Conservation (phyloP, 2,888 invertebrate genomes). For the Bimastos eiseni region DNA sequence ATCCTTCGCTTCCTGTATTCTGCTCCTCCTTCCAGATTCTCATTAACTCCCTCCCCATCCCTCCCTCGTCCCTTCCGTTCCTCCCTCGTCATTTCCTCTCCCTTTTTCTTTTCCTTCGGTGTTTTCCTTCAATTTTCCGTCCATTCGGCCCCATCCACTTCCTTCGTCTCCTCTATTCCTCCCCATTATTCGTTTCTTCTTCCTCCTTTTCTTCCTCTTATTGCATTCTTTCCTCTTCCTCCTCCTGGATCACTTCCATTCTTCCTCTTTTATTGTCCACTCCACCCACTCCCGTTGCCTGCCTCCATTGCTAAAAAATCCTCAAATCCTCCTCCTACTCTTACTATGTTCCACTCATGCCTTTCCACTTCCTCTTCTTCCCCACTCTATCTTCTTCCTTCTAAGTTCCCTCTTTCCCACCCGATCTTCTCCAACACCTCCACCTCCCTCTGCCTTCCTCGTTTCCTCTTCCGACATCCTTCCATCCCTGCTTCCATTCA, state of each 20-base stretch:
- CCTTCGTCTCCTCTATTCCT: constrained; percentile 19
- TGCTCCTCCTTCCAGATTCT: background rate
- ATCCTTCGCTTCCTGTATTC: background rate
- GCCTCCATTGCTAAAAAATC: too few species aligned
- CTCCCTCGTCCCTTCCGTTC: background rate
- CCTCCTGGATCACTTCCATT: too few species aligned
- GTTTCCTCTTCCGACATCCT: background rate
- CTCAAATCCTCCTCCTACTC: too few species aligned
- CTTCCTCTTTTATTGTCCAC: background rate
- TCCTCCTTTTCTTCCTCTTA: too few species aligned
- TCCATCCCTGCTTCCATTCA: background rate
- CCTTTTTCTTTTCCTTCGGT: background rate
- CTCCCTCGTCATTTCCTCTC: background rate
- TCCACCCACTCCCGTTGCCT: background rate
- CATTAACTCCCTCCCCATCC: background rate
- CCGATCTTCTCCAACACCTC: background rate
- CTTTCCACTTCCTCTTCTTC: background rate
- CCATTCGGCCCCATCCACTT: background rate
- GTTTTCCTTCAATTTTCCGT: constrained; percentile 14
- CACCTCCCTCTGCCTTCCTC: background rate
- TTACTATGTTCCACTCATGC: too few species aligned
- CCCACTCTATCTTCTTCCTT: background rate
- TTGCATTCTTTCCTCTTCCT: too few species aligned
- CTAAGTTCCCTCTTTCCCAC: background rate
- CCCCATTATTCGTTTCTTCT: background rate